Evolutionary conservation across 35 echinoderm and acorn worm species (phyloP).

Genomic region (Ophiothrix spiculata): DNA sequence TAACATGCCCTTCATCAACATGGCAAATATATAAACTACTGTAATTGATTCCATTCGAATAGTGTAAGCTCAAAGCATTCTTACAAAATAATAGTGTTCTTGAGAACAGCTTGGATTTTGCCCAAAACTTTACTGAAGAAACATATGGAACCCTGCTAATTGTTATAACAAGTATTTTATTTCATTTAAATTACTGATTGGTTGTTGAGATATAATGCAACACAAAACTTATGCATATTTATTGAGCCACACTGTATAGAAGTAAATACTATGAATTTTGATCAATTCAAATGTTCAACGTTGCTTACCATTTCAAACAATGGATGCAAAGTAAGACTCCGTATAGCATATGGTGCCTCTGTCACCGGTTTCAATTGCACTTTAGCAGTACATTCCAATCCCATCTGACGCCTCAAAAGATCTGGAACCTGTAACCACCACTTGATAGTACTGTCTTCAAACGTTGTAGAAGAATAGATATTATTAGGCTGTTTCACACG

Average conservation of each 20-base stretch:
- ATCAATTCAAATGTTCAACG: background rate
- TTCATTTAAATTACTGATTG: no score
- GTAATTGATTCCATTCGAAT: no score
- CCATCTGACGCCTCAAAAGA: slow-evolving; percentile 69
- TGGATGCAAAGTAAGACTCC: slow-evolving; percentile 64
- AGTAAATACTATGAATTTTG: background rate
- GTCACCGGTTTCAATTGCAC: slow-evolving; percentile 65
- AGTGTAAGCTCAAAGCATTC: no score
- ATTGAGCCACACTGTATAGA: background rate
- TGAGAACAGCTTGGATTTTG: no score
- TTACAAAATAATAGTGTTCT: no score
- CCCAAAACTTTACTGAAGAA: no score
- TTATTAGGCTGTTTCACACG: slow-evolving; percentile 44
- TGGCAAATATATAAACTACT: no score
- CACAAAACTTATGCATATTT: no score
- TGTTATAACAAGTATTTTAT: no score
- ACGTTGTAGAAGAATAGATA: slow-evolving; percentile 65
- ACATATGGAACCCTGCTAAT: no score
- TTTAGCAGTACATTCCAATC: slow-evolving; percentile 65
- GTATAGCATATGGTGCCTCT: slow-evolving; percentile 53
- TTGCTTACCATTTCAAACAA: slow-evolving; percentile 66
- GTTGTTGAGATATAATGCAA: no score
- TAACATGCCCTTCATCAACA: no score
- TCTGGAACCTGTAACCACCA: slow-evolving; percentile 91
- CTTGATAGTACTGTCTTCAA: slow-evolving; percentile 55